These are phyloP conservation scores for Gymnobelideus leadbeateri DNA, from an alignment of 2,113 vertebrate species.

Conservation along the genomic window DNA sequence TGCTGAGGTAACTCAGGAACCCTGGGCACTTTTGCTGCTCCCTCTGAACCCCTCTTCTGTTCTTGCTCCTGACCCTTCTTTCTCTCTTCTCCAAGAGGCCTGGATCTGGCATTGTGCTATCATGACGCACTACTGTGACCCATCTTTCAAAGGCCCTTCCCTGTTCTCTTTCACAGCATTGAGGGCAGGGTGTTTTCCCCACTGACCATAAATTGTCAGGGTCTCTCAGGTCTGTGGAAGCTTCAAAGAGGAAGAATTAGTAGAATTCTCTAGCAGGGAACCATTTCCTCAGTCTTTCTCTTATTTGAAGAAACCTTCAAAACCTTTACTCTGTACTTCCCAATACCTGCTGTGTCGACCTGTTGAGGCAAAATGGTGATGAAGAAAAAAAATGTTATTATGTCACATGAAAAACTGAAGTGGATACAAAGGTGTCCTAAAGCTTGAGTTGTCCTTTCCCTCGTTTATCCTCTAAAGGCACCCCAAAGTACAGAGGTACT, in stretches of 20 bases:
- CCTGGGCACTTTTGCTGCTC: background rate
- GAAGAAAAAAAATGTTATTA: background rate
- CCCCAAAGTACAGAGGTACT: no score
- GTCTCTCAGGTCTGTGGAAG: background rate
- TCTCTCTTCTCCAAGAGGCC: background rate
- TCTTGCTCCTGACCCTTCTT: background rate
- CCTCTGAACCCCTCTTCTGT: background rate
- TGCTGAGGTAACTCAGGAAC: background rate
- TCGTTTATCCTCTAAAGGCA: no score
- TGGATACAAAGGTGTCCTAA: no score
- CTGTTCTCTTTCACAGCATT: background rate
- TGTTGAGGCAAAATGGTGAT: background rate
- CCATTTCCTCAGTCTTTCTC: background rate
- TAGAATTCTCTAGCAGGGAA: background rate
- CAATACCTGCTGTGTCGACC: background rate
- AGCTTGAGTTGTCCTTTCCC: no score
- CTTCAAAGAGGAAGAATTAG: background rate
- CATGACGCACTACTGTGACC: background rate
- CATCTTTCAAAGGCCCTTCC: no score
- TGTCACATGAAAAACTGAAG: background rate
- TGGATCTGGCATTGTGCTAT: background rate
- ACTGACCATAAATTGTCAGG: background rate
- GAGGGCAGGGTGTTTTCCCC: background rate
- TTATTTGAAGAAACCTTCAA: background rate
- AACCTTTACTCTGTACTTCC: background rate